phyloP scores from a whole-genome alignment of 2,888 invertebrate genomes.

The Acleris literana region DNA sequence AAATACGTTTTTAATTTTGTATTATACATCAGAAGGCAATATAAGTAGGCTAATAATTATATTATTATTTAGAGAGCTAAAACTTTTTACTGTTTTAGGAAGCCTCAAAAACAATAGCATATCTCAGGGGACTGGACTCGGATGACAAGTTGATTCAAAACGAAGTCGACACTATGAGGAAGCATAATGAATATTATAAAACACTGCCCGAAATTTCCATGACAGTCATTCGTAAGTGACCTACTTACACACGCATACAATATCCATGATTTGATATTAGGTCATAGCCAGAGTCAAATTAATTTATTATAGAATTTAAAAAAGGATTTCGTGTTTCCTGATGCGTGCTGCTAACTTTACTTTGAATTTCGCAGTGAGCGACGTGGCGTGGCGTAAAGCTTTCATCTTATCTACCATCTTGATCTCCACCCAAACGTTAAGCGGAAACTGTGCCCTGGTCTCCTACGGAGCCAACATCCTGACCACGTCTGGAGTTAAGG shows the following conservation, averaged over 20 bases:
- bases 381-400: slow-evolving; percentile 25
- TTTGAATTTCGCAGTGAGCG: slow-evolving; percentile 9
- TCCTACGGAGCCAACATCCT: slow-evolving; percentile 62
- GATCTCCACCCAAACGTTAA: slow-evolving; percentile 47
- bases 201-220: slow-evolving; percentile 56
- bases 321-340: too few relatives aligned
- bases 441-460: slow-evolving; percentile 59
- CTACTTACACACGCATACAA: too few relatives aligned
- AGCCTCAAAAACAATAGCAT: slow-evolving; percentile 55
- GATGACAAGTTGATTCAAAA: slow-evolving; percentile 54
- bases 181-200: slow-evolving; percentile 56
- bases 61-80: background rate
- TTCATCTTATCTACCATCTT: slow-evolving; percentile 10
- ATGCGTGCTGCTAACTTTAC: too few relatives aligned
- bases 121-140: slow-evolving; percentile 56
- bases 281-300: too few relatives aligned
- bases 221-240: slow-evolving; percentile 57
- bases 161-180: slow-evolving; percentile 58
- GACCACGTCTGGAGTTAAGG: slow-evolving; percentile 55
- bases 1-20: too few relatives aligned
- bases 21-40: too few relatives aligned
- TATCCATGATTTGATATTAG: too few relatives aligned
- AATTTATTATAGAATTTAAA: too few relatives aligned
- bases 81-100: slow-evolving; percentile 48
- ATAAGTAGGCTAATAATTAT: too few relatives aligned